Conservation (phyloP, 2,797 vertebrate species). For the Discoglossus pictus region DNA sequence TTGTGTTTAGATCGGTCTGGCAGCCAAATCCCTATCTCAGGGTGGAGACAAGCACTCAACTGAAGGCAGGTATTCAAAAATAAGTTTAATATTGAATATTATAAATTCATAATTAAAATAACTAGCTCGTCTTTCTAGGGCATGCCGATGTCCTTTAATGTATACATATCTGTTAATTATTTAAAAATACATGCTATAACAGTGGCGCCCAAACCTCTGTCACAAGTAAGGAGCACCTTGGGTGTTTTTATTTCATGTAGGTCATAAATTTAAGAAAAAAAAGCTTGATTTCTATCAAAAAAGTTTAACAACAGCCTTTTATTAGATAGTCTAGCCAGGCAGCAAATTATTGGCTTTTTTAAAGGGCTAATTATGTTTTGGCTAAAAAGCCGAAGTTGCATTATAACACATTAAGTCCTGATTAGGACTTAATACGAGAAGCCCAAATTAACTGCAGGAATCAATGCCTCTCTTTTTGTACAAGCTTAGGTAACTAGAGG, state of each 20-base stretch:
- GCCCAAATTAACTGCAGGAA: conserved; percentile 18
- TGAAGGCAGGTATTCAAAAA: no score
- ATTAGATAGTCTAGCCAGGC: conserved; percentile 30
- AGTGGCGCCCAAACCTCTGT: no score
- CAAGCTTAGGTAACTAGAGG: conserved; percentile 20
- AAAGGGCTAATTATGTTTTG: conserved; percentile 25
- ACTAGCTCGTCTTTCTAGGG: no score
- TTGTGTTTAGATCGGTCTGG: no score
- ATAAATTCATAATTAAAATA: no score
- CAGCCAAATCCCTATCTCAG: no score
- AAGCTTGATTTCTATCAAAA: background rate
- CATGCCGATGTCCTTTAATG: no score
- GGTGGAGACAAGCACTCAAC: no score
- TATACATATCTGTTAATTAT: no score
- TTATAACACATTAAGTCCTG: conserved; percentile 24
- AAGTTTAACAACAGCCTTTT: conserved; percentile 10
- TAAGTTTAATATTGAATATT: no score
- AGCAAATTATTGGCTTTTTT: conserved; percentile 39
- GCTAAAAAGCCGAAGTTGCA: conserved; percentile 26
- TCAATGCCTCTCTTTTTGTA: conserved; percentile 24
- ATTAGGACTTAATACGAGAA: conserved; percentile 11
- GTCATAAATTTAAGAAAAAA: conserved; percentile 4
- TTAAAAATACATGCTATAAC: no score
- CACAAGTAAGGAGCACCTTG: no score
- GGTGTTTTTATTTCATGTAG: background rate